A percentile compares a stretch with the other conserved stretches of the same genome.
These are phyloP conservation scores for Mycteria americana DNA, from an alignment of 2,797 vertebrate species.

Conservation along the genomic window DNA sequence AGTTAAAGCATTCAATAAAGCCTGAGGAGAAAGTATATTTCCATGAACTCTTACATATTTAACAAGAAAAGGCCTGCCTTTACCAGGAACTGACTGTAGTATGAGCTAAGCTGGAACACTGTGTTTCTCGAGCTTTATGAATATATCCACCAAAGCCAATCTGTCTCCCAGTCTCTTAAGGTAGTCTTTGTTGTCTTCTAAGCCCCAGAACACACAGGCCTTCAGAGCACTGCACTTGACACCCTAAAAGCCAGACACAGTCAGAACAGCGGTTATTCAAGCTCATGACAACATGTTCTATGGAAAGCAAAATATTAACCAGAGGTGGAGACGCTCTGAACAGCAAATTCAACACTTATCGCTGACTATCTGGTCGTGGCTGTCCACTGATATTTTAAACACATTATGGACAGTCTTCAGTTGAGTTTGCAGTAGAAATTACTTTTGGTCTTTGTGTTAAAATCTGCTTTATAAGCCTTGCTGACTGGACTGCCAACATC, in stretches of 20 bases:
- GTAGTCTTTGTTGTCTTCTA: background rate
- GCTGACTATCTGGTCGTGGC: background rate
- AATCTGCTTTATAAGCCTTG: background rate
- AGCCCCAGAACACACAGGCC: background rate
- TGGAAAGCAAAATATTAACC: background rate
- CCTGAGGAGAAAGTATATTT: background rate
- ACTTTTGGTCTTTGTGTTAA: background rate
- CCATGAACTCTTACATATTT: background rate
- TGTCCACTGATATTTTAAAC: background rate
- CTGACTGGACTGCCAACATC: background rate
- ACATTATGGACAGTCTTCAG: fast-evolving
- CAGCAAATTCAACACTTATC: background rate
- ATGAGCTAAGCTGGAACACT: background rate
- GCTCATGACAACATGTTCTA: background rate
- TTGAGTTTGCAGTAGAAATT: background rate
- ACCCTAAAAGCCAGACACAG: background rate
- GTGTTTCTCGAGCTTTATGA: background rate
- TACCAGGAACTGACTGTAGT: background rate
- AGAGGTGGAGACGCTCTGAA: background rate
- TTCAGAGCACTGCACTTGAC: background rate
- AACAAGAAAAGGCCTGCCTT: background rate
- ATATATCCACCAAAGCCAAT: background rate
- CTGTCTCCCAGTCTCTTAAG: background rate
- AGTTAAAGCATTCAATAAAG: background rate
- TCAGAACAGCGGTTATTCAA: background rate